Evolutionary conservation across 1,140 invertebrate genomes (phyloP), one percentile per base, ranked within the genome.

Genomic region (Xylocopa sonorina): DNA sequence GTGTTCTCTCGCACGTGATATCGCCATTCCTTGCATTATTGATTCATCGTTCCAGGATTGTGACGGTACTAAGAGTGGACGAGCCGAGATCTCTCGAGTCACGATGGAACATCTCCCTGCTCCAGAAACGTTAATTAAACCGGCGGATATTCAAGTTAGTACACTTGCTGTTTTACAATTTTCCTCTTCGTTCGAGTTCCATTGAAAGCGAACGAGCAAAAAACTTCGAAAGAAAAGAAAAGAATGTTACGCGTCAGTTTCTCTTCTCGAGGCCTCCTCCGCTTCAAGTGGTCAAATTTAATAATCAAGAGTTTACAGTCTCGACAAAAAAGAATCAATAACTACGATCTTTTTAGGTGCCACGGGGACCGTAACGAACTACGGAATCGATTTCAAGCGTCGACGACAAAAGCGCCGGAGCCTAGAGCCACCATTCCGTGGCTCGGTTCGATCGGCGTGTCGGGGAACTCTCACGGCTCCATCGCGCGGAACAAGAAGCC

Each of bases 1-100:
- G 76, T 90, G 74, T 85, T 69, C 48, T 50, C 58, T 72, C 74
- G 83, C 89, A 88, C 85, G 88, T 87, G 88, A 89, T 75, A 76
- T 57, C 60, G 57, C 84, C 78, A 84, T 84, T 69, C 43, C 50
- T 74, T 78, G 57, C 78, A 83, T 84, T 77, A 83, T 86, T 80
- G 77, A 87, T 78, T 63, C 55, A 68, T 81, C n/a, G 62, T 46
- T 21, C 18, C 38, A 62, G 48, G 24, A 75, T 80, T 78, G 32
- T 43, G 27, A 53, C 46, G 24, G 64, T 68, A 34, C 16, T n/a
- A 51, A 51, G 34, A 50, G 51, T 55, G n/a, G n/a, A 38, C 6
- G 18, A n/a, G 24, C 14, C 3, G 0, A 12, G 12, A 5, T 18
- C 12, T n/a, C 48, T 67, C 18, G 64, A 67, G 14, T 64, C 24